Conservation (phyloP, 2,797 vertebrate genomes). For the Parambassis ranga region DNA sequence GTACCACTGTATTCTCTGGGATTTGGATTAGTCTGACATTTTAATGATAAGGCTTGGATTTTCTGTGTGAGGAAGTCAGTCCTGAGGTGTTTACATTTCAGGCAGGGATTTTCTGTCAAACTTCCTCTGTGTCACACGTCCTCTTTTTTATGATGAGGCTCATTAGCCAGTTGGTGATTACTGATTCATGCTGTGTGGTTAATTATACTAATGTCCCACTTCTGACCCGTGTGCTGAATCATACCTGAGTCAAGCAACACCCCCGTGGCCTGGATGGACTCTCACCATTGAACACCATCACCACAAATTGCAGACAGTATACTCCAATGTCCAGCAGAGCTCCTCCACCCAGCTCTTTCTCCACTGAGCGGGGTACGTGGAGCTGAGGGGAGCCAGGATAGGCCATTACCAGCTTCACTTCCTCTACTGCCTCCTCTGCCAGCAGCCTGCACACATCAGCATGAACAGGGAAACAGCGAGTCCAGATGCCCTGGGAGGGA, state of each 20-base stretch:
- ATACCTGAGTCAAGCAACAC: slow-evolving; percentile 77
- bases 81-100: slow-evolving; percentile 32
- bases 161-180: background rate
- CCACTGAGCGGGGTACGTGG: slow-evolving; percentile 34
- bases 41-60: slow-evolving; percentile 52
- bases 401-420: slow-evolving; percentile 76
- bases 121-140: background rate
- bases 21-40: slow-evolving; percentile 60
- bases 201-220: slow-evolving; percentile 26
- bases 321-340: slow-evolving; percentile 80
- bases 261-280: slow-evolving; percentile 76
- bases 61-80: slow-evolving; percentile 37
- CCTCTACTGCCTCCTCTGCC: slow-evolving; percentile 70
- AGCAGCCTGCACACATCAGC: slow-evolving; percentile 73
- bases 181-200: slow-evolving; percentile 21
- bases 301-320: slow-evolving; percentile 83
- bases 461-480: slow-evolving; percentile 78
- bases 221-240: slow-evolving; percentile 19
- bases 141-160: background rate
- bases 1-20: slow-evolving; percentile 40
- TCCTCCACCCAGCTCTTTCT: slow-evolving; percentile 80
- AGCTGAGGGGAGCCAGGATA: slow-evolving; percentile 72
- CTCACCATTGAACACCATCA: slow-evolving; percentile 82
- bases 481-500: slow-evolving; percentile 81
- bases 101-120: background rate